Conservation (phyloP, 2,888 invertebrate genomes). For the Aleiodes alternator region DNA sequence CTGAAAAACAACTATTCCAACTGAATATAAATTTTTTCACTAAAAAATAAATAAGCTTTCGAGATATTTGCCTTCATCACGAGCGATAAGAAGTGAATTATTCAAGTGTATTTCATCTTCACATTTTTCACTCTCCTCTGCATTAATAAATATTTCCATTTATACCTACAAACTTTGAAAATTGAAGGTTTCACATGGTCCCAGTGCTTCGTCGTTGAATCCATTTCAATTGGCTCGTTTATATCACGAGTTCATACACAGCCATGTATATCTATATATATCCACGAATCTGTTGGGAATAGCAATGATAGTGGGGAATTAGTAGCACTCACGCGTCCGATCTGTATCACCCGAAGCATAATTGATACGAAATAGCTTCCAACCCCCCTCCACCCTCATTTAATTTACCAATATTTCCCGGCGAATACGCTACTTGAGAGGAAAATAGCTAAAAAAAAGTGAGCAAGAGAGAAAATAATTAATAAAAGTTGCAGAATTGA, state of each 20-base stretch:
- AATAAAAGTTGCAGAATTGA: neutral
- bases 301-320: slow-evolving; percentile 28
- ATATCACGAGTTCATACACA: slow-evolving; percentile 14
- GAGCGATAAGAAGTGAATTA: too few relatives aligned
- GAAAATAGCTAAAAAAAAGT: neutral
- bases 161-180: neutral
- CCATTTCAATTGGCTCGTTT: slow-evolving; percentile 18
- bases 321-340: slow-evolving; percentile 31
- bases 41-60: too few relatives aligned
- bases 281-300: slow-evolving; percentile 1
- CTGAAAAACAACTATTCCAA: too few relatives aligned
- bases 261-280: neutral
- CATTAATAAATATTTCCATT: neutral
- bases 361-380: slow-evolving; percentile 22
- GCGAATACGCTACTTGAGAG: neutral
- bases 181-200: neutral
- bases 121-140: too few relatives aligned
- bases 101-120: too few relatives aligned
- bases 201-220: neutral
- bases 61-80: too few relatives aligned
- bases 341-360: slow-evolving; percentile 20
- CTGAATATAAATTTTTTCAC: too few relatives aligned
- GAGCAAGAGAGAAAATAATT: neutral
- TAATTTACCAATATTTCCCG: neutral
- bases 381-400: neutral